Conservation (phyloP, 1,140 invertebrate species). For the Ostrea denselamellosa region DNA sequence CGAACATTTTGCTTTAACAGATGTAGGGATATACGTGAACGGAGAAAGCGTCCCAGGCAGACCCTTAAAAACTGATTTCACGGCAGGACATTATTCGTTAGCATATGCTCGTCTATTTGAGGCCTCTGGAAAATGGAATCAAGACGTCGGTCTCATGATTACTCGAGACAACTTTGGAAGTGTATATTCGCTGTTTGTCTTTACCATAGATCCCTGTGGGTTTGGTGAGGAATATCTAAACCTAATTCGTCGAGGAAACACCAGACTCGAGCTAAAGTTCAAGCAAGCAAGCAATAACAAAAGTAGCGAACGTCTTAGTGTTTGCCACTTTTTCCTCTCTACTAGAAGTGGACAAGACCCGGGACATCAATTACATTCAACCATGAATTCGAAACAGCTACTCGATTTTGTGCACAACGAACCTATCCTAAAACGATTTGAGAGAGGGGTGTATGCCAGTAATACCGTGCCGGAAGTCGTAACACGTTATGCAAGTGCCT, state of each 20-base stretch:
- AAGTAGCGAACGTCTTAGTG: too few species aligned
- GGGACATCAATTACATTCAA: not conserved
- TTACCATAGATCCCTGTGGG: slow-evolving; percentile 44
- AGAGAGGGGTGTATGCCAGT: slow-evolving; percentile 43
- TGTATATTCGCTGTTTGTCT: slow-evolving; percentile 45
- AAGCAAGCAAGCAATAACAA: too few species aligned
- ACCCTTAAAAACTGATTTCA: slow-evolving; percentile 50
- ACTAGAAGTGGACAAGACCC: slow-evolving; percentile 28
- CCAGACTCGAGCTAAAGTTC: slow-evolving; percentile 50
- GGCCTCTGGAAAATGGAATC: slow-evolving; percentile 48
- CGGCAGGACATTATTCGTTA: slow-evolving; percentile 39
- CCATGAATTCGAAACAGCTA: slow-evolving; percentile 51
- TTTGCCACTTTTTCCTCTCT: slow-evolving; percentile 4
- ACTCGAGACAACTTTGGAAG: slow-evolving; percentile 41
- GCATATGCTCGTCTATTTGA: slow-evolving; percentile 50
- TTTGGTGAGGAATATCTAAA: slow-evolving; percentile 26
- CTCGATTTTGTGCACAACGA: slow-evolving; percentile 21
- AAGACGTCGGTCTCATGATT: slow-evolving; percentile 40
- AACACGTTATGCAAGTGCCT: slow-evolving; percentile 27
- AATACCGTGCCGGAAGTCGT: slow-evolving; percentile 18
- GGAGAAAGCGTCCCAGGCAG: slow-evolving; percentile 2
- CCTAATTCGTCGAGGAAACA: slow-evolving; percentile 45
- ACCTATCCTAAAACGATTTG: slow-evolving; percentile 20
- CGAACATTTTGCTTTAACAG: slow-evolving; percentile 39
- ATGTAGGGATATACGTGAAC: slow-evolving; percentile 47